phyloP scores from a whole-genome alignment of 2,888 invertebrate genomes.

The Lobophora halterata region DNA sequence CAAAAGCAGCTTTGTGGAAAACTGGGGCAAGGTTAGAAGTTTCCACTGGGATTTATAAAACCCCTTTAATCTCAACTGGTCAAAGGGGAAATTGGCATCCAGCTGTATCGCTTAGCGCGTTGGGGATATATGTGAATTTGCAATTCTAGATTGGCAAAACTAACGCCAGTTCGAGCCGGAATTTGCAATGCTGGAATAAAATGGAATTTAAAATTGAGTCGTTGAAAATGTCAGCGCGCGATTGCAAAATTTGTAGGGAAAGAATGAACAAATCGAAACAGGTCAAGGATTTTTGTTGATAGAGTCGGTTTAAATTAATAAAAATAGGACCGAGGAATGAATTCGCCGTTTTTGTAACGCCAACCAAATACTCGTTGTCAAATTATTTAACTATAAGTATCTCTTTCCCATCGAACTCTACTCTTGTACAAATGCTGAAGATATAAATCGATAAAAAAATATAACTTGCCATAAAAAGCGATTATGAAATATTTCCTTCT shows the following conservation, averaged over 20 bases:
- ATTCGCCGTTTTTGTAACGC: too few relatives aligned
- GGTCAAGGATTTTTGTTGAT: constrained; percentile 13
- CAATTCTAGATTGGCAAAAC: constrained; percentile 20
- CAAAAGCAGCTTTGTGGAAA: constrained; percentile 26
- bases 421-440: too few relatives aligned
- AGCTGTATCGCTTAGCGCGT: constrained; percentile 26
- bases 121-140: constrained; percentile 20
- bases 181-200: constrained; percentile 11
- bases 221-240: constrained; percentile 7
- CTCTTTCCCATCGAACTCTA: too few relatives aligned
- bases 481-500: too few relatives aligned
- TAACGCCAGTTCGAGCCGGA: constrained; percentile 8
- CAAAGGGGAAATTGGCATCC: constrained; percentile 30
- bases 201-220: constrained; percentile 15
- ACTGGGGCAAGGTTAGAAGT: constrained; percentile 28
- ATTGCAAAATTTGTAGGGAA: constrained; percentile 17
- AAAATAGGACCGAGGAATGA: too few relatives aligned
- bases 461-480: too few relatives aligned
- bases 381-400: too few relatives aligned
- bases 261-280: constrained; percentile 11
- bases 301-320: too few relatives aligned
- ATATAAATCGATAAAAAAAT: too few relatives aligned
- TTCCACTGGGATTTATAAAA: constrained; percentile 26
- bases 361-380: too few relatives aligned
- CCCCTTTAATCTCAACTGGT: constrained; percentile 29